phyloP scores from a whole-genome alignment of 1,140 invertebrate genomes.

The Bombus confusus region DNA sequence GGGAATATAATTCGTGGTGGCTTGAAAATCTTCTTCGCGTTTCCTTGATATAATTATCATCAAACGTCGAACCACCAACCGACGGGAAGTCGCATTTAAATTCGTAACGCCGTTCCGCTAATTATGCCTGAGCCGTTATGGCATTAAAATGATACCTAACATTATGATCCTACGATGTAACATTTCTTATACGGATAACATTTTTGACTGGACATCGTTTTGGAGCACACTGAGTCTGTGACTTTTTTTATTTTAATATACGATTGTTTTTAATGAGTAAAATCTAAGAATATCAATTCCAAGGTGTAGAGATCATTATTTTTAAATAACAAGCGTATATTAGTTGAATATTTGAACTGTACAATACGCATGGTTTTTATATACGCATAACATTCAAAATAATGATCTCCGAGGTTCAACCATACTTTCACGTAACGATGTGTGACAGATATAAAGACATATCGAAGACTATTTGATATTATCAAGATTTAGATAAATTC shows the following conservation, averaged over 20 bases:
- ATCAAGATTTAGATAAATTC: neutral
- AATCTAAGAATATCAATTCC: no score
- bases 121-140: conserved; percentile 23
- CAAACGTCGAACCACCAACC: conserved; percentile 36
- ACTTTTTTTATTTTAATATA: neutral
- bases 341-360: no score
- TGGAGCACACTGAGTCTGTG: neutral
- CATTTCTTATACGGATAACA: neutral
- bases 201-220: neutral
- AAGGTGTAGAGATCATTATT: no score
- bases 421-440: no score
- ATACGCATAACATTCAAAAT: no score
- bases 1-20: conserved; percentile 41
- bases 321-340: no score
- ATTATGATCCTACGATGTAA: conserved; percentile 1
- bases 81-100: conserved; percentile 45
- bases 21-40: conserved; percentile 45
- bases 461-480: neutral
- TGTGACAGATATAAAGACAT: neutral
- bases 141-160: conserved; percentile 6
- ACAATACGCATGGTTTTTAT: no score
- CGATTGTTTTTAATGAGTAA: neutral
- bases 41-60: conserved; percentile 45
- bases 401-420: no score
- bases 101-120: conserved; percentile 39